A percentile compares a stretch with the other conserved stretches of the same genome.
phyloP scores from a whole-genome alignment of 30 jellyfish, hydroid and myxozoan genomes.

The Hydra vulgaris region DNA sequence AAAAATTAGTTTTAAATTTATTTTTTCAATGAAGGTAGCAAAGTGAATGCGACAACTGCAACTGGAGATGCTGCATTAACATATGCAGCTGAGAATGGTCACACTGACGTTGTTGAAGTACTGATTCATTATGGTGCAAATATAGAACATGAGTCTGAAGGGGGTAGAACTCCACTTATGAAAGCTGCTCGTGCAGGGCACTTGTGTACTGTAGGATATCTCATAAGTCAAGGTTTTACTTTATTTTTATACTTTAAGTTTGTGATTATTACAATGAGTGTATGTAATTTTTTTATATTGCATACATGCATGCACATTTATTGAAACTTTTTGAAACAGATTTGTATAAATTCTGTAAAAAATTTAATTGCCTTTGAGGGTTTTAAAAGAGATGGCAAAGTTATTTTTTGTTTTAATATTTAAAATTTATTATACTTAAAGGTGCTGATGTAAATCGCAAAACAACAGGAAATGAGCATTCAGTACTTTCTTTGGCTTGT shows the following conservation, averaged over 20 bases:
- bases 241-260: no score
- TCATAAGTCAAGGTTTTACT: conserved; percentile 75
- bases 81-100: conserved; percentile 96
- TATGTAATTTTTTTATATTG: no score
- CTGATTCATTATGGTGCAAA: conserved; percentile 80
- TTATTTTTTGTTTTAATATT: no score
- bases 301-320: no score
- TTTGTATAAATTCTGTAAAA: no score
- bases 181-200: conserved; percentile 98
- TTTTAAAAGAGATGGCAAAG: no score
- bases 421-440: background rate
- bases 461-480: conserved; percentile 66
- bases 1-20: no score
- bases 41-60: conserved; percentile 80
- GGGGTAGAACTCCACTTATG: conserved; percentile 95
- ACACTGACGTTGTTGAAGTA: conserved; percentile 75
- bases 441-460: conserved; percentile 47
- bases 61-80: conserved; percentile 96
- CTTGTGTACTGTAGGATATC: conserved; percentile 69
- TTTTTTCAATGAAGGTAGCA: conserved; percentile 43
- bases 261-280: no score
- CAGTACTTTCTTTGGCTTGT: conserved; percentile 87
- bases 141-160: conserved; percentile 90
- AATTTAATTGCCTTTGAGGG: no score
- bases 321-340: background rate